Evolutionary conservation across 2,113 vertebrate genomes (phyloP).

Genomic region (Pteruthius melanotis): DNA sequence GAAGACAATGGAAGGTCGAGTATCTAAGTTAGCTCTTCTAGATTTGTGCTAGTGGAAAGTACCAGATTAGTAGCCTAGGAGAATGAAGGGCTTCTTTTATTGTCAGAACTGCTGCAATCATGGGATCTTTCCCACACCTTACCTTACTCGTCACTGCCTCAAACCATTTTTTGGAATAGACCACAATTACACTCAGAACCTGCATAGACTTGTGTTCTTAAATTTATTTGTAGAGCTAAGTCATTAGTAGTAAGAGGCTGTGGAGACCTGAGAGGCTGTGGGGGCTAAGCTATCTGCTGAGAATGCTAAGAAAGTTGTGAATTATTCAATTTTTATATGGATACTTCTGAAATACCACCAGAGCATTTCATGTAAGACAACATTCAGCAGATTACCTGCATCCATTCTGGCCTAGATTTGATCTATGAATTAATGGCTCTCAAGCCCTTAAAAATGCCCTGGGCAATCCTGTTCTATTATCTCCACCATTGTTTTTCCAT

Average conservation of each 20-base stretch:
- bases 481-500: slow-evolving; percentile 60
- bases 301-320: slow-evolving; percentile 54
- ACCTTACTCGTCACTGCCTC: slow-evolving; percentile 46
- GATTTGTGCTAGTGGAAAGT: background rate
- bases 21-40: background rate
- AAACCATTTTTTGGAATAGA: slow-evolving; percentile 57
- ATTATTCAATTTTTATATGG: slow-evolving; percentile 41
- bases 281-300: slow-evolving; percentile 26
- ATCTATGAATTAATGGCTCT: slow-evolving; percentile 56
- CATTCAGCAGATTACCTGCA: slow-evolving; percentile 53
- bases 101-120: slow-evolving; percentile 43
- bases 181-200: slow-evolving; percentile 11
- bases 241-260: slow-evolving; percentile 17
- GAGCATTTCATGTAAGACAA: slow-evolving; percentile 22
- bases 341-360: slow-evolving; percentile 29
- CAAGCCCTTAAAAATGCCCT: slow-evolving; percentile 44
- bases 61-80: slow-evolving; percentile 6
- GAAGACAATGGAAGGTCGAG: background rate
- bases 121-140: slow-evolving; percentile 60
- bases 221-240: slow-evolving; percentile 40
- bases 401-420: slow-evolving; percentile 54
- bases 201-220: slow-evolving; percentile 48
- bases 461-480: slow-evolving; percentile 53
- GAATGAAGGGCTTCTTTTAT: slow-evolving; percentile 35
- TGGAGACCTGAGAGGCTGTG: background rate